Evolutionary conservation across 2,888 invertebrate genomes (phyloP), one percentile per base, ranked within the genome.

Genomic region (Cancer borealis): DNA sequence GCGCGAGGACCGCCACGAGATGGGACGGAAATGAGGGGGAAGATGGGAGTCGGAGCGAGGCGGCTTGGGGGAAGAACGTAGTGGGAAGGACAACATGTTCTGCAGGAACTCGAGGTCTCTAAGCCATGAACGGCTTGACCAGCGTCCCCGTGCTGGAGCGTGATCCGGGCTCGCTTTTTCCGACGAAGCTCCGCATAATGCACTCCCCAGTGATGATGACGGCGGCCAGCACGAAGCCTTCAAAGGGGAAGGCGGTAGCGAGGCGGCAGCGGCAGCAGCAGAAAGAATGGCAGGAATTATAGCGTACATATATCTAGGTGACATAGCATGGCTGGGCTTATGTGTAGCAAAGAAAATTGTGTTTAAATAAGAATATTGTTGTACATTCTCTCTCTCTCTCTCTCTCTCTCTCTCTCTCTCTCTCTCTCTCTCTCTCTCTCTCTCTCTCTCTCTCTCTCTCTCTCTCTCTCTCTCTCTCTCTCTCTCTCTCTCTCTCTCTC

Each of bases 111-210:
- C 92, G 88, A 95, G 90, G 89, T 88, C 93, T 30, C 88, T 92
- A 92, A 95, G 96, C 96, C 73, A 97, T 96, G 96, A 97, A 97
- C n/a, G 97, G 97, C 95, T 97, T 97, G 95, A 97, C 97, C 54
- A 97, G 96, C 96, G 96, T 97, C 79, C 96, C 96, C 95, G 97
- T 97, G 96, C 96, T 96, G 30, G 96, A 96, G 39, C 96, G 95
- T 96, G 96, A 96, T 91, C 94, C 95, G 92, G 93, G 93, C n/a
- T 47, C 60, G 88, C 91, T 93, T 93, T 94, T 95, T 12, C 88
- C 87, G 26, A 90, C 12, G 60, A 96, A 96, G 94, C 96, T 96
- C 94, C 96, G 96, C 96, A 97, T 97, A 5, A 97, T 96, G 95
- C 97, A 97, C 96, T 97, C 97, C 54, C 96, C 96, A 54, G 96